phyloP scores from a whole-genome alignment of 2,888 invertebrate species.

The Nomada goodeniana region DNA sequence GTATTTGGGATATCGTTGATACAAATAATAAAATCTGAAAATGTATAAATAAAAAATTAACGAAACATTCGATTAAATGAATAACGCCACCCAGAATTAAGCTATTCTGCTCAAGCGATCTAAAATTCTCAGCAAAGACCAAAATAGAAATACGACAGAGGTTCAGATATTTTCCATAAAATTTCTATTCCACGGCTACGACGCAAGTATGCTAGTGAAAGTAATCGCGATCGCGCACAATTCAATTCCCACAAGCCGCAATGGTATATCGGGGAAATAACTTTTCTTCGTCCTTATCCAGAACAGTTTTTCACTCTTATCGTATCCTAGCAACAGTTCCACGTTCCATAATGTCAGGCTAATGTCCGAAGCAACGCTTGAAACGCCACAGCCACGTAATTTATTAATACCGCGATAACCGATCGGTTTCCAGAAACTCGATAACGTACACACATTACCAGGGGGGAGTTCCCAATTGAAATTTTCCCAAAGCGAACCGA shows the following conservation, averaged over 20 bases:
- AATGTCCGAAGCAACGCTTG: background rate
- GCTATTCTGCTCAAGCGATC: no score
- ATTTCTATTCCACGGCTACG: background rate
- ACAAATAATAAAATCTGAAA: no score
- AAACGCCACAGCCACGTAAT: background rate
- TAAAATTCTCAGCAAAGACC: no score
- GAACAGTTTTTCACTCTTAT: slow-evolving; percentile 16
- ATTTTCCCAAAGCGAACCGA: background rate
- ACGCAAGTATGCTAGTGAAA: background rate
- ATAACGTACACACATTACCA: background rate
- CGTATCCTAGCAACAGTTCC: background rate
- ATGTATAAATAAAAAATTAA: no score
- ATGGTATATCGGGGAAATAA: background rate
- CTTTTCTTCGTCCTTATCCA: background rate
- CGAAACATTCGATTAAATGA: no score
- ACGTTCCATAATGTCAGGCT: background rate
- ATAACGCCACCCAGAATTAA: no score
- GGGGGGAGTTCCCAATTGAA: slow-evolving; percentile 6
- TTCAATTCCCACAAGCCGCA: background rate
- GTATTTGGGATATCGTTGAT: no score
- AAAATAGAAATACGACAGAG: no score
- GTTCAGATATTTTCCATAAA: no score
- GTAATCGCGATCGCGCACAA: background rate
- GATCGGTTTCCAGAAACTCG: slow-evolving; percentile 13
- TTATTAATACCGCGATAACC: slow-evolving; percentile 17